Evolutionary conservation across 1,140 invertebrate genomes (phyloP).

Genomic region (Drosophila sulfurigaster): DNA sequence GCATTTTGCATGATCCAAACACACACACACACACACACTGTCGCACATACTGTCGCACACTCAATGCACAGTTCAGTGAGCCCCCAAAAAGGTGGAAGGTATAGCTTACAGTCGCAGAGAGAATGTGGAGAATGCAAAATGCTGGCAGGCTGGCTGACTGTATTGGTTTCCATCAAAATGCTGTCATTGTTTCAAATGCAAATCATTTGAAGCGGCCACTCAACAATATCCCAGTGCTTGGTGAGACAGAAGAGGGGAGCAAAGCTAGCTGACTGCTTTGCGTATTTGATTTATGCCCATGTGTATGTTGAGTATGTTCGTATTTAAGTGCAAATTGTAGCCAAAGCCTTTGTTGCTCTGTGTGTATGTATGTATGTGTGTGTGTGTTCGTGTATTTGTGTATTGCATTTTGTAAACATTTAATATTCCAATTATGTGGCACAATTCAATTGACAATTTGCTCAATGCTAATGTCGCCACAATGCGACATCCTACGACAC

Average conservation of each 20-base stretch:
- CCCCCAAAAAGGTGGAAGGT: neutral
- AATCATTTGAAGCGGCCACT: slow-evolving; percentile 68
- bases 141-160: neutral
- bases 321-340: slow-evolving; percentile 80
- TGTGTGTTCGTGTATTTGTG: slow-evolving; percentile 54
- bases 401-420: slow-evolving; percentile 81
- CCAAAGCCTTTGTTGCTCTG: slow-evolving; percentile 32
- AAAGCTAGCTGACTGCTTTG: neutral
- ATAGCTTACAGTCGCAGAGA: neutral
- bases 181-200: slow-evolving; percentile 75
- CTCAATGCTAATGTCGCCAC: slow-evolving; percentile 46
- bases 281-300: slow-evolving; percentile 74
- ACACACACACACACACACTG: no score
- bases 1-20: slow-evolving; percentile 59
- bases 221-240: slow-evolving; percentile 30
- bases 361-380: slow-evolving; percentile 23
- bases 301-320: slow-evolving; percentile 42
- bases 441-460: slow-evolving; percentile 77
- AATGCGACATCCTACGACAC: slow-evolving; percentile 33
- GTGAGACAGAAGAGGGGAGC: neutral
- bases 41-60: slow-evolving; percentile 13
- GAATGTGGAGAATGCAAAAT: slow-evolving; percentile 7
- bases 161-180: slow-evolving; percentile 42
- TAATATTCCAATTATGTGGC: slow-evolving; percentile 80
- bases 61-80: slow-evolving; percentile 38